Evolutionary conservation across 2,888 invertebrate species (phyloP), one percentile per base, ranked within the genome.

Genomic region (Erynnis tages): DNA sequence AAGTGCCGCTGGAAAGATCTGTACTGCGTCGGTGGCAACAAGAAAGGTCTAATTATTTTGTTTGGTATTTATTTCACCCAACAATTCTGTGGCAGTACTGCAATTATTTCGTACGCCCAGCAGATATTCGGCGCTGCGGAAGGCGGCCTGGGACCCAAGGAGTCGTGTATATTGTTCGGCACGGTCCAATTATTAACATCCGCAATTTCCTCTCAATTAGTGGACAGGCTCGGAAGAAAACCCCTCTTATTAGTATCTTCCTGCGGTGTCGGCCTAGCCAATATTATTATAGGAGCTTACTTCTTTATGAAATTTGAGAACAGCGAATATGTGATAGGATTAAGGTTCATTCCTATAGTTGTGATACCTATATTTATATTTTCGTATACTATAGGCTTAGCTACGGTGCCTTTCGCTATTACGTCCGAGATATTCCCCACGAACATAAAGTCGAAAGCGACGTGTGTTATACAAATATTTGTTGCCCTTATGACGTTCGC

Each of bases 341-440:
- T 91, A 53, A 82, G 79, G 46, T 91, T 91, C 88, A 79, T 93
- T 68, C 92, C 92, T 55, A 82, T 92, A 49, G 78, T 88, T 58
- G 91, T 91, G 63, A 84, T 93, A 66, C 90, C 92, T 21, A 80
- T 90, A 57, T 93, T 91, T 79, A 91, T 92, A 77, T 91, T 91
- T 61, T 91, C 91, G 27, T 92, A 92, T 54, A 91, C 91, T 2
- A 82, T 93, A 66, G 92, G 92, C 10, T 85, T 92, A 68, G 92
- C 92, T 0, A 92, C 92, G 2, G 85, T 93, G 60, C 92, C 92
- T 19, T 93, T 92, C 66, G 91, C 92, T 30, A 90, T 92, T 43
- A 90, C 92, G 32, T 91, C 92, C 2, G 93, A 93, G 76, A 85
- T 93, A 67, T 92, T 94, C 70, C 91, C 94, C 32, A 82, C 91